phyloP scores from a whole-genome alignment of 2,888 invertebrate species.

The Eupithecia exiguata region DNA sequence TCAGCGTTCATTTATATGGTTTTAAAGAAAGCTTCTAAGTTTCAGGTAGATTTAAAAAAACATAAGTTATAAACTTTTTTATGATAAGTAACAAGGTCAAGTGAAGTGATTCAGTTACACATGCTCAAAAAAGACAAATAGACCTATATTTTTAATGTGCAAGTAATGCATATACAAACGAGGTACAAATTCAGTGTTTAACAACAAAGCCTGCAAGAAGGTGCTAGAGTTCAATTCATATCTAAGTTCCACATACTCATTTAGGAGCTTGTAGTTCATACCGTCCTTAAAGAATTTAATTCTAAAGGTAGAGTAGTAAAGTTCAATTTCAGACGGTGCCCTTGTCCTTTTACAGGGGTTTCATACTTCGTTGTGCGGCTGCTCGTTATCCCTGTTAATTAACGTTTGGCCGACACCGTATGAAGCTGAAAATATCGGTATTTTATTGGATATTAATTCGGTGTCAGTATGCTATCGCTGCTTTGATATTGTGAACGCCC shows the following conservation, averaged over 20 bases:
- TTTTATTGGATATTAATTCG: conserved; percentile 31
- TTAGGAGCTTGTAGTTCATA: no score
- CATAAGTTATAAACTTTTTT: neutral
- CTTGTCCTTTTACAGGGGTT: conserved; percentile 17
- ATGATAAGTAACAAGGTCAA: neutral
- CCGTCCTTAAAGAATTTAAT: neutral
- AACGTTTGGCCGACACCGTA: conserved; percentile 26
- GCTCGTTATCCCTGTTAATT: conserved; percentile 38
- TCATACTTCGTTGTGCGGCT: conserved; percentile 35
- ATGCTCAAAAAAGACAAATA: neutral
- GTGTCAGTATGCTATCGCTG: conserved; percentile 22
- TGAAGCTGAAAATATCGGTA: conserved; percentile 21
- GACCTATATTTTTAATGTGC: neutral
- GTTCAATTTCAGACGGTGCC: conserved; percentile 11
- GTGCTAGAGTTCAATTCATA: no score
- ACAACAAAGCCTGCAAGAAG: neutral
- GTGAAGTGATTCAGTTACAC: no score
- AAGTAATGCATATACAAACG: neutral
- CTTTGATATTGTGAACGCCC: conserved; percentile 7
- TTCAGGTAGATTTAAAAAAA: neutral
- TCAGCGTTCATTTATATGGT: neutral
- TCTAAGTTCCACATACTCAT: no score
- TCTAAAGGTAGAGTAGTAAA: conserved; percentile 11
- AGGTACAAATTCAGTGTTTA: neutral
- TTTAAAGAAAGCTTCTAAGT: neutral